Percentiles rank a stretch among this genome's conserved stretches.
Conservation (phyloP, 2,797 vertebrate genomes). For the Phrynocephalus forsythii region DNA sequence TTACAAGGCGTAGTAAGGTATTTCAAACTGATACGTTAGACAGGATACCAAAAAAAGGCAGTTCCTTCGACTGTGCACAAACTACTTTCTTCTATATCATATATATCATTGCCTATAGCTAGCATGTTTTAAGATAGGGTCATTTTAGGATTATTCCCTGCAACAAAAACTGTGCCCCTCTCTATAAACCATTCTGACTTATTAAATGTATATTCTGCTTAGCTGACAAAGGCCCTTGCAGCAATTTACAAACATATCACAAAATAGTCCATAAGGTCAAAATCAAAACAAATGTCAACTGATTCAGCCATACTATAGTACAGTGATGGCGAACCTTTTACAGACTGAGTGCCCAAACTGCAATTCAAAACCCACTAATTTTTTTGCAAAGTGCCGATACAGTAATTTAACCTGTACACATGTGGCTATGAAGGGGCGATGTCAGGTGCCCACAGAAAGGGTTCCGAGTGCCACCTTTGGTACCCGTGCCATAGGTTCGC, state of each 20-base stretch:
- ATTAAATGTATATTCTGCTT: not conserved
- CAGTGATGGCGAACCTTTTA: no score
- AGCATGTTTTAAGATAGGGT: no score
- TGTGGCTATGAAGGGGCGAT: no score
- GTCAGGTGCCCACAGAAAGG: no score
- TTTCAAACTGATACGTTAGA: not conserved
- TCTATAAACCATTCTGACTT: not conserved
- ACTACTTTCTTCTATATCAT: not conserved
- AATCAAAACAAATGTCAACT: not conserved
- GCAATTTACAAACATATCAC: not conserved
- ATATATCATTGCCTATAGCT: no score
- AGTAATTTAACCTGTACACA: no score
- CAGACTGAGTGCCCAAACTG: no score
- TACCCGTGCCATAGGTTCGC: no score
- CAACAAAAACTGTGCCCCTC: not conserved
- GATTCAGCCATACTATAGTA: not conserved
- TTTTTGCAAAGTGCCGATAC: no score
- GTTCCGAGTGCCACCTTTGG: no score
- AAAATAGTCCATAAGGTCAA: not conserved
- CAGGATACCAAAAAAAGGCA: not conserved
- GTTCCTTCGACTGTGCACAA: not conserved
- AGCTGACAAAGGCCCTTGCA: not conserved
- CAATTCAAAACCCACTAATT: no score
- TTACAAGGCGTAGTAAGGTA: not conserved
- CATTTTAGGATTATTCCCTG: not conserved